Evolutionary conservation across 1,140 invertebrate genomes (phyloP).

Genomic region (Euborellia annulipes): DNA sequence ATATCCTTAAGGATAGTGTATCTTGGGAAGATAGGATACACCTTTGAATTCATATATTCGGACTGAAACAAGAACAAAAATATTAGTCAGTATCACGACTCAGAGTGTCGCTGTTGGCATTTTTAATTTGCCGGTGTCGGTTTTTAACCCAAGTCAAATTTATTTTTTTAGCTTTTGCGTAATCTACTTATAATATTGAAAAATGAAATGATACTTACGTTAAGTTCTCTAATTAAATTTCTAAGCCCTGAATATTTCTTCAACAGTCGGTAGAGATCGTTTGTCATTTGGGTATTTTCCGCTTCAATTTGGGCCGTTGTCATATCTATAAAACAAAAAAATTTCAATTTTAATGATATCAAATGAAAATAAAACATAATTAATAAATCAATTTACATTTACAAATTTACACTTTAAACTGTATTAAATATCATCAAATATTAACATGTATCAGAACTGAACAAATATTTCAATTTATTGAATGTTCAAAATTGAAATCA

Average conservation of each 20-base stretch:
- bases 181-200: neutral
- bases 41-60: conserved; percentile 74
- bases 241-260: conserved; percentile 82
- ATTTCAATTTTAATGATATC: neutral
- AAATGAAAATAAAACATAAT: neutral
- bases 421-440: too few relatives aligned
- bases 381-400: neutral
- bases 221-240: conserved; percentile 73
- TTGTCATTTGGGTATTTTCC: conserved; percentile 88
- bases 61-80: conserved; percentile 38
- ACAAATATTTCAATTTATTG: too few relatives aligned
- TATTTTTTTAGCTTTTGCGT: neutral
- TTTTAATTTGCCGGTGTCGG: too few relatives aligned
- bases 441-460: too few relatives aligned
- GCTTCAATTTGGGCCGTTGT: conserved; percentile 80
- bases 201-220: conserved; percentile 36
- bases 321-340: conserved; percentile 49
- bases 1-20: conserved; percentile 90
- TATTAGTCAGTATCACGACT: neutral
- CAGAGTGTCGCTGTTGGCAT: too few relatives aligned
- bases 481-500: too few relatives aligned
- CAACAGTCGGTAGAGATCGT: conserved; percentile 75
- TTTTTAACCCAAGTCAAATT: neutral
- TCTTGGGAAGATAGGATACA: conserved; percentile 82
- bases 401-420: too few relatives aligned